These are phyloP conservation scores for Cydia pomonella DNA, from an alignment of 1,140 invertebrate genomes.

Conservation along the genomic window DNA sequence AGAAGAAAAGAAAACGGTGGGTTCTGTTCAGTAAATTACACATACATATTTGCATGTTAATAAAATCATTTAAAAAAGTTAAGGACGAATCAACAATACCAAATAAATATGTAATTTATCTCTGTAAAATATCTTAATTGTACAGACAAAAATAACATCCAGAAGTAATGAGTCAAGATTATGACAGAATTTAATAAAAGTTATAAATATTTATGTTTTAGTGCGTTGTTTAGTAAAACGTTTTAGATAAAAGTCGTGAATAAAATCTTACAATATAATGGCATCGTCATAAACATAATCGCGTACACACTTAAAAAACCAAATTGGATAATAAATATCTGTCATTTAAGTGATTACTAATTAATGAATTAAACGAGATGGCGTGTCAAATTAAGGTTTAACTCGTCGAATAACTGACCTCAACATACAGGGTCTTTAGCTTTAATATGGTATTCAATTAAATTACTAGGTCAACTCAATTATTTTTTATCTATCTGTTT, in stretches of 20 bases:
- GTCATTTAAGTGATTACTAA: background rate
- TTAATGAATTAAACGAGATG: background rate
- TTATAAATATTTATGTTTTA: conserved; percentile 27
- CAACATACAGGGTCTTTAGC: background rate
- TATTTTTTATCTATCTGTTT: too few relatives aligned
- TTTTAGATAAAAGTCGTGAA: conserved; percentile 21
- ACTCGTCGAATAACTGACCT: background rate
- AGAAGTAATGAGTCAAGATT: too few relatives aligned
- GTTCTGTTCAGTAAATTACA: too few relatives aligned
- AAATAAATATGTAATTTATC: too few relatives aligned
- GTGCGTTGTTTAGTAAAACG: conserved; percentile 2
- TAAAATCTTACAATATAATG: conserved; percentile 32
- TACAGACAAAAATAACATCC: too few relatives aligned
- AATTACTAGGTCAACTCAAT: background rate
- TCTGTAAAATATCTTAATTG: too few relatives aligned
- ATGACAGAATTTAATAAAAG: background rate
- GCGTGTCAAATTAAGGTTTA: background rate
- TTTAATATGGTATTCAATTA: background rate
- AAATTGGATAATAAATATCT: conserved; percentile 4
- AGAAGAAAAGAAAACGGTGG: too few relatives aligned
- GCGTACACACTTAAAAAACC: background rate
- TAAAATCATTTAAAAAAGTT: too few relatives aligned
- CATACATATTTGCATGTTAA: too few relatives aligned
- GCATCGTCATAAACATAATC: conserved; percentile 11
- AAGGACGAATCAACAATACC: too few relatives aligned